Evolutionary conservation across 2,113 vertebrate species (phyloP).

Genomic region (Chaenocephalus aceratus): DNA sequence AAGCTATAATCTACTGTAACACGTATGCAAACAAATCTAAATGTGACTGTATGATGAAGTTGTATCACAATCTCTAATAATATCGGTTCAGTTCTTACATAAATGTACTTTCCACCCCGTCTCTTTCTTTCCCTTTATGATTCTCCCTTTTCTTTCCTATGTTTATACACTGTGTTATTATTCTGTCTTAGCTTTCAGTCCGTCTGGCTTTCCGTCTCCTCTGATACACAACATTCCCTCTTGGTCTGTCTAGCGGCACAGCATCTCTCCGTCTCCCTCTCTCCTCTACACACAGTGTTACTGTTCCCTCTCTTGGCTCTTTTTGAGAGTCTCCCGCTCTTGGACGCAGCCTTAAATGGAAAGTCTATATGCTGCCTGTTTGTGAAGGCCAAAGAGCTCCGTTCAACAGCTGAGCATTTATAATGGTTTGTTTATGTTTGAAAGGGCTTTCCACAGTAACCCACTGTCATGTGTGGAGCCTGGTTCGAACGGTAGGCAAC

Average conservation of each 20-base stretch:
- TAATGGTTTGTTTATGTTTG: slow-evolving; percentile 80
- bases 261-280: slow-evolving; percentile 23
- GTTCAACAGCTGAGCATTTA: slow-evolving; percentile 79
- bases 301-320: slow-evolving; percentile 72
- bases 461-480: slow-evolving; percentile 72
- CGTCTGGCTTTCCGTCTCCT: slow-evolving; percentile 45
- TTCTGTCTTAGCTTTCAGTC: slow-evolving; percentile 32
- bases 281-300: slow-evolving; percentile 73
- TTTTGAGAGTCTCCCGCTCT: slow-evolving; percentile 62
- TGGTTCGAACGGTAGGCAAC: slow-evolving; percentile 47
- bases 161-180: slow-evolving; percentile 46
- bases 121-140: neutral
- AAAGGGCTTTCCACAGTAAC: slow-evolving; percentile 74
- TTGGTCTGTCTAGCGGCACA: slow-evolving; percentile 28
- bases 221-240: slow-evolving; percentile 59
- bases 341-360: slow-evolving; percentile 76
- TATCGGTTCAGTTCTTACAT: neutral
- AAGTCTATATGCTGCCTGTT: slow-evolving; percentile 79
- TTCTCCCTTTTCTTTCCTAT: slow-evolving; percentile 20
- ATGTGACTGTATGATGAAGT: neutral
- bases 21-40: neutral
- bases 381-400: slow-evolving; percentile 61
- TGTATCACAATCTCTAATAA: neutral
- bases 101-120: neutral
- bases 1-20: neutral